Evolutionary conservation across 2,888 invertebrate genomes (phyloP).

Genomic region (Pachycephus smyrnensis): DNA sequence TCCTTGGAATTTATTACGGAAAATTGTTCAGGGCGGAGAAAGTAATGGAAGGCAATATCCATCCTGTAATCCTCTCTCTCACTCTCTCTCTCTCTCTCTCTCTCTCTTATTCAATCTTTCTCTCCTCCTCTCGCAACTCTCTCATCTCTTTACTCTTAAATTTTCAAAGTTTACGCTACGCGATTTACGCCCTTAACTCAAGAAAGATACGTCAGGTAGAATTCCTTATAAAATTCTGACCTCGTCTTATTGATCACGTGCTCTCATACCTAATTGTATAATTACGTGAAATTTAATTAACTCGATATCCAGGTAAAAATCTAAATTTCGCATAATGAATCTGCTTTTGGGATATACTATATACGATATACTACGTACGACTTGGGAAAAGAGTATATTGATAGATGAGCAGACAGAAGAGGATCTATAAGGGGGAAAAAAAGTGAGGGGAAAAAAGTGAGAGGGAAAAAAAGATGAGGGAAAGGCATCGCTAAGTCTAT

Average conservation of each 20-base stretch:
- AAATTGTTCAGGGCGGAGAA: background rate
- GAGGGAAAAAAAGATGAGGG: background rate
- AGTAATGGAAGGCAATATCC: background rate
- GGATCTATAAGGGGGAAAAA: background rate
- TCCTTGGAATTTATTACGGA: background rate
- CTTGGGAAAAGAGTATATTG: background rate
- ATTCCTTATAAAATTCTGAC: background rate
- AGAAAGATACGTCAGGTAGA: background rate
- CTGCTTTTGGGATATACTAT: background rate
- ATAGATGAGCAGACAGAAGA: background rate
- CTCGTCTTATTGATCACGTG: no score
- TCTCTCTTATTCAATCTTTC: background rate
- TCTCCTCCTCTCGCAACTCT: background rate
- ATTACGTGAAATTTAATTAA: background rate
- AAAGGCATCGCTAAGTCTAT: background rate
- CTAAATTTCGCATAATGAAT: background rate
- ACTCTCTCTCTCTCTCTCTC: no score
- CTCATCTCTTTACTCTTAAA: background rate
- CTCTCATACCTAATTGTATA: background rate
- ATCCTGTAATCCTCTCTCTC: background rate
- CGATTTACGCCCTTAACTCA: background rate
- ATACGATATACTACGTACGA: background rate
- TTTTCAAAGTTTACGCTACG: background rate
- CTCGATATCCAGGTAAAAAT: background rate
- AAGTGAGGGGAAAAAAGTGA: no score